Evolutionary conservation across 2,113 vertebrate genomes (phyloP).

Genomic region (Rhagologus leucostigma): DNA sequence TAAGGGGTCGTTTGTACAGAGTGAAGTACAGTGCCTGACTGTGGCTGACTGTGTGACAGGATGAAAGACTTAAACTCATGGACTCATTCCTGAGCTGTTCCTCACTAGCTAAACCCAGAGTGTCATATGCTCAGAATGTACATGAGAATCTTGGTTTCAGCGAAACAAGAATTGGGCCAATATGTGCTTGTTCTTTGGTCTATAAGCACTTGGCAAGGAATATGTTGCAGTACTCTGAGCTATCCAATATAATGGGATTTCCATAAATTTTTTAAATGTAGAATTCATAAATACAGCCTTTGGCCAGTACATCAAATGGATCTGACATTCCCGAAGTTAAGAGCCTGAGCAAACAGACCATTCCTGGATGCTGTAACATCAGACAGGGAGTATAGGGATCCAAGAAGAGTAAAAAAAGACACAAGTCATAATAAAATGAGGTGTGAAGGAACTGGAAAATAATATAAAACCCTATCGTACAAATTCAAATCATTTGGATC

Average conservation of each 20-base stretch:
- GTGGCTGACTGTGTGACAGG: not conserved
- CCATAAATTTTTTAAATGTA: not conserved
- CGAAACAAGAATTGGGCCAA: not conserved
- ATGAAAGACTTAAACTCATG: not conserved
- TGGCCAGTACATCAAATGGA: not conserved
- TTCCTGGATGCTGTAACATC: not conserved
- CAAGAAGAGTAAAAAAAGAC: not conserved
- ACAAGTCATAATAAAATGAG: not conserved
- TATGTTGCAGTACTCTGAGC: not conserved
- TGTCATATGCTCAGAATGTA: not conserved
- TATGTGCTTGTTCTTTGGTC: not conserved
- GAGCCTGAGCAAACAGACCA: not conserved
- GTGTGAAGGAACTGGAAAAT: not conserved
- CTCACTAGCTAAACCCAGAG: not conserved
- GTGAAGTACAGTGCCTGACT: not conserved
- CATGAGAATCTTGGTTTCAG: not conserved
- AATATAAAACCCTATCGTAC: not conserved
- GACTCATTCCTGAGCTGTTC: not conserved
- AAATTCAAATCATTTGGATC: not conserved
- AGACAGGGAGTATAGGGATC: not conserved
- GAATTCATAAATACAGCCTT: not conserved
- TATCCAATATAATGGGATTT: conserved; percentile 4
- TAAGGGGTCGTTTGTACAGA: not conserved
- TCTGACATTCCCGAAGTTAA: not conserved
- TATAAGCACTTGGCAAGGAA: not conserved